Evolutionary conservation across 2,797 vertebrate genomes (phyloP), one percentile per base, ranked within the genome.

Genomic region (Paramormyrops hopkinsi): DNA sequence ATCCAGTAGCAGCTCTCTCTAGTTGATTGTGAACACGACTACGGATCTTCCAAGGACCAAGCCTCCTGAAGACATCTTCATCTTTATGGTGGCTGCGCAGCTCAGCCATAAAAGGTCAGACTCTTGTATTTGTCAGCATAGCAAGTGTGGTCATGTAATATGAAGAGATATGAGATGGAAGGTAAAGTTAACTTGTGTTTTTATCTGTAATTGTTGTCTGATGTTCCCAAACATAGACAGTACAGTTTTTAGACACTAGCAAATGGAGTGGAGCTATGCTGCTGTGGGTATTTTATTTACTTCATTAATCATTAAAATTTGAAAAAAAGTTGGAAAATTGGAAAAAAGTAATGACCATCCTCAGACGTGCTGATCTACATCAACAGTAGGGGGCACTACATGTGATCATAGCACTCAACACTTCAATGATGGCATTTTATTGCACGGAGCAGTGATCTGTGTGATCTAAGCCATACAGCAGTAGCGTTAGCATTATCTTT

Each of bases 41-140:
- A 46, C 41, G 76, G 19, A 82, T 82, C 41, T 82, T 82, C 41
- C 76, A 46, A 82, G 76, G 76, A 82, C 76, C 76, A n/a, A 82
- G n/a, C 4, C 19, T 46, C 41, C 7, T 82, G 41, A 82, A 82
- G 76, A 82, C 37, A 46, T 82, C 76, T 82, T 82, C 76, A 82
- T n/a, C 41, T 46, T 41, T 82, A 3, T 44, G 19, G 76, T 82
- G 41, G 37, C 41, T 46, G 37, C 0, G 8, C 76, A 46, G 76
- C 37, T 22, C 41, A 8, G 76, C 41, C 76, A 22, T 46, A 82
- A 46, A 82, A 82, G 76, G 76, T 82, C 41, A 82, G 76, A 82
- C 19, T n/a, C 76, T 82, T 44, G 76, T 46, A 22, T 82, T 82
- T 82, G 41, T 46, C 8, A 22, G 19, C 41, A 22, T 44, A 82